Percentiles rank a stretch among this genome's conserved stretches.
These are phyloP conservation scores for Stictocephala bisonia DNA, from an alignment of 2,888 invertebrate species.

Conservation along the genomic window DNA sequence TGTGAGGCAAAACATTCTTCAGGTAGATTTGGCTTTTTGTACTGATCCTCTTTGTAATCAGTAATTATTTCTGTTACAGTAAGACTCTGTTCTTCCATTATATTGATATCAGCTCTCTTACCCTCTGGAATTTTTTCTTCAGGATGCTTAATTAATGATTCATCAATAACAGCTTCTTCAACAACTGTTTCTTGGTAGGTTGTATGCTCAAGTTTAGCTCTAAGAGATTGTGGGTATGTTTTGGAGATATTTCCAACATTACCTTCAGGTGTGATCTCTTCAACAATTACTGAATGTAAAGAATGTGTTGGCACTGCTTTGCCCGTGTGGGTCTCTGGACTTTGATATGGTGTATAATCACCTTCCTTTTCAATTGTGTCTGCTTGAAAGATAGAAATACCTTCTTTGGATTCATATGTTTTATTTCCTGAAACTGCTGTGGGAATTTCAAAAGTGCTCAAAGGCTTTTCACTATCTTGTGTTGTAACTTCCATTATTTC, in stretches of 20 bases:
- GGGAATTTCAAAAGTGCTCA: constrained; percentile 63
- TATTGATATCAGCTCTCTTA: constrained; percentile 65
- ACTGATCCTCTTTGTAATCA: constrained; percentile 67
- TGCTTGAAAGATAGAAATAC: constrained; percentile 73
- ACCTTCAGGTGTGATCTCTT: constrained; percentile 64
- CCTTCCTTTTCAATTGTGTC: constrained; percentile 75
- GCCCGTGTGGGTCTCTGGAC: constrained; percentile 68
- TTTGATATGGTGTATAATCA: constrained; percentile 67
- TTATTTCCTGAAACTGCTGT: constrained; percentile 65
- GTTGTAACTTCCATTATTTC: constrained; percentile 71
- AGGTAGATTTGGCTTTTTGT: constrained; percentile 63
- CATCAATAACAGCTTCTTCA: constrained; percentile 68
- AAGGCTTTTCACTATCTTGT: constrained; percentile 74
- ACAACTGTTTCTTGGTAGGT: constrained; percentile 67
- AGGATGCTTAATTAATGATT: constrained; percentile 67
- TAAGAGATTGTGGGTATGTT: constrained; percentile 65
- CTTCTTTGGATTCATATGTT: constrained; percentile 70
- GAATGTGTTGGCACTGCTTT: constrained; percentile 67
- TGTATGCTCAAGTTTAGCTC: constrained; percentile 65
- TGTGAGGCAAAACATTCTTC: constrained; percentile 65
- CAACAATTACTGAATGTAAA: constrained; percentile 68
- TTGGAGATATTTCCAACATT: constrained; percentile 66
- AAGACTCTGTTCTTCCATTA: constrained; percentile 66
- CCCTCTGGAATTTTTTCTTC: constrained; percentile 63
- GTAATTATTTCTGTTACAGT: constrained; percentile 67